phyloP scores from a whole-genome alignment of 2,888 invertebrate species.

The Chalcosyrphus nemorum region DNA sequence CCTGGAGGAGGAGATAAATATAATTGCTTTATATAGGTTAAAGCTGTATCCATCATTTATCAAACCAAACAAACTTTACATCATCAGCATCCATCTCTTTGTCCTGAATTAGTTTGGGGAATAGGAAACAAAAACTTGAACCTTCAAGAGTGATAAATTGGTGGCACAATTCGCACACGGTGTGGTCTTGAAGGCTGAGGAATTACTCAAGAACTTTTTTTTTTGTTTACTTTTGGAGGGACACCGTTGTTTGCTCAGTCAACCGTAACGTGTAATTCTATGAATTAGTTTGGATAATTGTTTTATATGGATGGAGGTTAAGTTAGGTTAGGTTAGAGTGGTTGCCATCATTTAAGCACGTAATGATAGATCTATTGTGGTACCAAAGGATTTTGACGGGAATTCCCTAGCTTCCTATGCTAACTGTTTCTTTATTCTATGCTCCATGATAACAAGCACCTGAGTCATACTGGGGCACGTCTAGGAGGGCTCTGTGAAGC shows the following conservation, averaged over 20 bases:
- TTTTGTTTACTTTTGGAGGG: background rate
- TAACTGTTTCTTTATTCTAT: too few relatives aligned
- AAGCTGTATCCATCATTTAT: constrained; percentile 1
- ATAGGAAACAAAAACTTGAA: constrained; percentile 1
- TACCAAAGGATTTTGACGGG: too few relatives aligned
- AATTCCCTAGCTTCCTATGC: too few relatives aligned
- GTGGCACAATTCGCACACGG: background rate
- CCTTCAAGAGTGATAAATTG: constrained; percentile 20
- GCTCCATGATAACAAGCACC: too few relatives aligned
- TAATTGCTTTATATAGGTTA: background rate
- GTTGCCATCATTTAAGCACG: too few relatives aligned
- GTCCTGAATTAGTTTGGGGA: background rate
- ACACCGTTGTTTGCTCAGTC: background rate
- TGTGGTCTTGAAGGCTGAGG: background rate
- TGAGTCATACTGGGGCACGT: too few relatives aligned
- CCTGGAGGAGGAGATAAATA: background rate
- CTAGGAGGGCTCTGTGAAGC: too few relatives aligned
- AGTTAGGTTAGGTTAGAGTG: too few relatives aligned
- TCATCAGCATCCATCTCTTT: constrained; percentile 1
- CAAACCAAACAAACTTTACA: background rate
- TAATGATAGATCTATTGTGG: too few relatives aligned
- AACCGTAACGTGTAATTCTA: constrained; percentile 2
- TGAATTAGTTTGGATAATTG: background rate
- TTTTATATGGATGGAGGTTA: background rate
- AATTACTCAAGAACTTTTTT: constrained; percentile 1